Percentiles rank a stretch among this genome's conserved stretches.
These are phyloP conservation scores for Tragulus kanchil DNA, from an alignment of 2,113 vertebrate species.

Conservation along the genomic window DNA sequence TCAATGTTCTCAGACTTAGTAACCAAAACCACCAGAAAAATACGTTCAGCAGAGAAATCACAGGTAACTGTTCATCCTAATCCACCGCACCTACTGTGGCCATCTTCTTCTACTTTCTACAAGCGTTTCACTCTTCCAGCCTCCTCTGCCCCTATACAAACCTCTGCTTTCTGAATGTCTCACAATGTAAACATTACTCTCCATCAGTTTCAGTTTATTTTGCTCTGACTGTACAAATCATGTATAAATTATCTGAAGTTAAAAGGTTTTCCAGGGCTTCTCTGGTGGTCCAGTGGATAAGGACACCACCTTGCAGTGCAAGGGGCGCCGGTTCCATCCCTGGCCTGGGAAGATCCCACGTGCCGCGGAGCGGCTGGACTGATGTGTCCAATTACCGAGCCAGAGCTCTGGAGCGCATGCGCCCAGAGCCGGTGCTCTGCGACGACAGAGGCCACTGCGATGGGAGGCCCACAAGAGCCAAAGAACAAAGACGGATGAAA, in stretches of 20 bases:
- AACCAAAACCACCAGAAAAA: slow-evolving; percentile 10
- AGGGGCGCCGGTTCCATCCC: too few relatives aligned
- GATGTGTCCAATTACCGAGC: too few relatives aligned
- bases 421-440: too few relatives aligned
- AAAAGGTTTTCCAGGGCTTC: not conserved
- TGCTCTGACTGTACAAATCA: not conserved
- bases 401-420: too few relatives aligned
- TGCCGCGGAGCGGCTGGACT: too few relatives aligned
- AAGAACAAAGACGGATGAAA: too few relatives aligned
- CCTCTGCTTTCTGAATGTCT: slow-evolving; percentile 15
- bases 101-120: not conserved
- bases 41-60: not conserved
- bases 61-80: not conserved
- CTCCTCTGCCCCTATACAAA: not conserved
- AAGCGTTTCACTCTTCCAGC: not conserved
- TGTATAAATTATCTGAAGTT: not conserved
- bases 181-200: not conserved
- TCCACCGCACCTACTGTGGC: not conserved
- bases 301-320: too few relatives aligned
- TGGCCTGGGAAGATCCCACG: too few relatives aligned
- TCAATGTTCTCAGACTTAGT: not conserved
- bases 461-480: too few relatives aligned
- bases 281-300: too few relatives aligned
- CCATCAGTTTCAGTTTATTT: slow-evolving; percentile 5
- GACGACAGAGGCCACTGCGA: too few relatives aligned